Evolutionary conservation across 2,888 invertebrate species (phyloP).

Genomic region (Arenicola marina): DNA sequence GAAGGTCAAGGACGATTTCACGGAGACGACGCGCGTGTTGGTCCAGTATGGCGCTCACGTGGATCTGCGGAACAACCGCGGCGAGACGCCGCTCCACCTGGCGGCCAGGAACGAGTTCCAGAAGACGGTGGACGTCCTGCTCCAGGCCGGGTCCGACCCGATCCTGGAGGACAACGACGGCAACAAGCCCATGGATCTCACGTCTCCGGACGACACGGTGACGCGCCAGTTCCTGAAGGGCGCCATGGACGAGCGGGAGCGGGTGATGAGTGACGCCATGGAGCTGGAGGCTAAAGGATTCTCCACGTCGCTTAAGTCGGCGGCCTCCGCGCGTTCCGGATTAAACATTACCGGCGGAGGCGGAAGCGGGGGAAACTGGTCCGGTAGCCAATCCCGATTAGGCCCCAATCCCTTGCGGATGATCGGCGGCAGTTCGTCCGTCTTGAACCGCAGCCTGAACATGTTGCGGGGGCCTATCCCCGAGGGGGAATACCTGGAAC

Average conservation of each 20-base stretch:
- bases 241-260: conserved; percentile 30
- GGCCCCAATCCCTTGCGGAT: no score
- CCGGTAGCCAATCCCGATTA: no score
- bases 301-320: not conserved
- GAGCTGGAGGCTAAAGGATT: conserved; percentile 33
- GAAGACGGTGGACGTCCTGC: conserved; percentile 33
- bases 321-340: not conserved
- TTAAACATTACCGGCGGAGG: not conserved
- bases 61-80: conserved; percentile 31
- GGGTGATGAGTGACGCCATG: conserved; percentile 26
- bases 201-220: conserved; percentile 32
- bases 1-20: conserved; percentile 38
- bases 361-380: not conserved
- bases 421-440: not conserved
- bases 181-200: conserved; percentile 34
- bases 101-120: conserved; percentile 38
- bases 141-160: conserved; percentile 32
- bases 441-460: no score
- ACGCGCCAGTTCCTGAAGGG: conserved; percentile 30
- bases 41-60: conserved; percentile 33
- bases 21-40: conserved; percentile 32
- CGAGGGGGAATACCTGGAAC: conserved; percentile 5
- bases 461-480: no score
- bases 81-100: conserved; percentile 36
- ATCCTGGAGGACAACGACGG: conserved; percentile 30